Evolutionary conservation across 2,797 vertebrate genomes (phyloP).

Genomic region (Darevskia nairensis): DNA sequence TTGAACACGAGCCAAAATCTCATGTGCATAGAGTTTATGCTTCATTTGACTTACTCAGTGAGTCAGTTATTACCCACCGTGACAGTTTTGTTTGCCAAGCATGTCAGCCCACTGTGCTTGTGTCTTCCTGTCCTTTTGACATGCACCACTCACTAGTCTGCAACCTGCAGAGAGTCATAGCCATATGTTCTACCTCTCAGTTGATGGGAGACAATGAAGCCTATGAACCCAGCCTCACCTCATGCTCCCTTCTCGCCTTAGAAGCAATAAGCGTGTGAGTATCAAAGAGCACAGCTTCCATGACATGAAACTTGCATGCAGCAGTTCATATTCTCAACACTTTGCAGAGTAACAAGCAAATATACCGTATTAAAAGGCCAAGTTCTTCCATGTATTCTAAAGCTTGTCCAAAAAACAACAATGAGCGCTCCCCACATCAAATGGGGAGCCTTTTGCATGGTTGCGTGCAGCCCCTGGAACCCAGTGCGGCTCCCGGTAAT

Average conservation of each 20-base stretch:
- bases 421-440: too few species aligned
- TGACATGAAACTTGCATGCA: not conserved
- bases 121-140: slow-evolving; percentile 36
- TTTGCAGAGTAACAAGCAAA: slow-evolving; percentile 1
- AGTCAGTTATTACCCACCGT: slow-evolving; percentile 15
- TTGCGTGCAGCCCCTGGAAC: too few species aligned
- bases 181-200: slow-evolving; percentile 16
- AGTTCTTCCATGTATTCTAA: not conserved
- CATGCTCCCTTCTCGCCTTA: slow-evolving; percentile 2
- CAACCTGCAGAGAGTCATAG: not conserved
- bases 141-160: not conserved
- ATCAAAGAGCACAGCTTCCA: slow-evolving; percentile 9
- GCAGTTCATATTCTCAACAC: not conserved
- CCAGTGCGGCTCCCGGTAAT: too few species aligned
- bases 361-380: not conserved
- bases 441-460: too few species aligned
- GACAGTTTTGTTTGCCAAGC: slow-evolving; percentile 35
- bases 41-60: slow-evolving; percentile 24
- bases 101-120: slow-evolving; percentile 32
- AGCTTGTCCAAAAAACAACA: not conserved
- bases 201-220: not conserved
- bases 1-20: slow-evolving; percentile 2
- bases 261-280: slow-evolving; percentile 1
- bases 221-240: not conserved
- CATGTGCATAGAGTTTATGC: not conserved